Evolutionary conservation across 2,888 invertebrate species (phyloP), one percentile per base, ranked within the genome.

Genomic region (Diploptera punctata): DNA sequence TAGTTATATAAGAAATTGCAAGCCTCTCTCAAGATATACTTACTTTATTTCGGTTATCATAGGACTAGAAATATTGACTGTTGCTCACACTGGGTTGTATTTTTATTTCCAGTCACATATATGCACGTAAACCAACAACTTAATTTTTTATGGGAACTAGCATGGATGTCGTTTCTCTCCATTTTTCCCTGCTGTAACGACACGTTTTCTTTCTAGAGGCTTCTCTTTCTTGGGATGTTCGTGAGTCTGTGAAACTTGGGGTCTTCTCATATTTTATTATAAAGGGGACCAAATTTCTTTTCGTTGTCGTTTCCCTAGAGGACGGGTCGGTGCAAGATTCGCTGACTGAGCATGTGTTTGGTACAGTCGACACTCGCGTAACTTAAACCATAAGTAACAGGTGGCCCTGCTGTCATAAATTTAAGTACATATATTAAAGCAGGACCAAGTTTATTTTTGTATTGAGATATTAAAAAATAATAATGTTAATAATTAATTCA

Each of bases 211-310:
- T 57, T 21, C 57, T 57, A n/a, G 29, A 29, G n/a, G 29, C 29
- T 31, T 57, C 29, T n/a, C n/a, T n/a, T 13, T 26, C 33, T n/a
- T 44, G 24, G 4, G 21, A 43, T 33, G 70, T 44, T 47, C 29
- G 70, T 44, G 61, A 18, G 60, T 60, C 44, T 33, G 62, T 38
- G 52, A 67, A 71, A 65, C 71, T 54, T 65, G 71, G 71, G 47
- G 43, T 54, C 71, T 43, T 71, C 71, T 65, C 67, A 71, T 71
- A 68, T 71, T 71, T 67, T 68, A 71, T 67, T 71, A 71, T 57
- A 67, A 60, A 44, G 43, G 71, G 67, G 65, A 69, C 57, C 38
- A 60, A 69, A 61, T 69, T 61, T 43, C 26, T 44, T 65, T 44
- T 65, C 44, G 65, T 65, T 44, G 65, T 24, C 44, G 24, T 3